Percentiles rank a stretch among this genome's conserved stretches.
Evolutionary conservation across 2,888 invertebrate genomes (phyloP).

Genomic region (Lithophane socia): DNA sequence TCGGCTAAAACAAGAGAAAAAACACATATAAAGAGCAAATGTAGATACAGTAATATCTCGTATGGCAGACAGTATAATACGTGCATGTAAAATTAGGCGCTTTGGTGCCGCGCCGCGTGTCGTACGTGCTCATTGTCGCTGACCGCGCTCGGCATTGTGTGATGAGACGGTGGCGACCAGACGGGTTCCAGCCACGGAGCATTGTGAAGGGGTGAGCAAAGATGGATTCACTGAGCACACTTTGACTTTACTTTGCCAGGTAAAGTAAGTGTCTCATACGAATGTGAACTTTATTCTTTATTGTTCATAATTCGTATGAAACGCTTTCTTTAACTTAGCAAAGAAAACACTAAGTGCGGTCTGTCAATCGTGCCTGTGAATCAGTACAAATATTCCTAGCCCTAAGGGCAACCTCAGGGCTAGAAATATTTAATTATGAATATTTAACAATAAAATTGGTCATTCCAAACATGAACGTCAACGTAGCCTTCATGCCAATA

Average conservation of each 20-base stretch:
- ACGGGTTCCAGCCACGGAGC: neutral
- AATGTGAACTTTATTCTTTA: neutral
- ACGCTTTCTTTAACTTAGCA: neutral
- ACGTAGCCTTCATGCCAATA: too few relatives aligned
- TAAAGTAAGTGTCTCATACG: neutral
- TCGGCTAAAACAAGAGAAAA: constrained; percentile 4
- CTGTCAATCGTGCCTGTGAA: neutral
- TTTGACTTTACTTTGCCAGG: neutral
- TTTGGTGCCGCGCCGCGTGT: constrained; percentile 1
- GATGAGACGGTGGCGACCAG: neutral
- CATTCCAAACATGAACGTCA: too few relatives aligned
- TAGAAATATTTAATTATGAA: constrained; percentile 16
- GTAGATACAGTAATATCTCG: constrained; percentile 43
- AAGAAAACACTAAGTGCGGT: neutral
- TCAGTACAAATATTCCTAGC: neutral
- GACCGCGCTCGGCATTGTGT: constrained; percentile 22
- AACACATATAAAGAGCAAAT: constrained; percentile 14
- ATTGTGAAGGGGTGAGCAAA: neutral
- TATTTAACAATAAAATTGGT: too few relatives aligned
- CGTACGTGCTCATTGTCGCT: constrained; percentile 43
- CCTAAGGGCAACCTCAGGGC: too few relatives aligned
- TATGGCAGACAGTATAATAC: constrained; percentile 11
- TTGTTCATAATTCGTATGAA: neutral
- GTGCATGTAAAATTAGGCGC: constrained; percentile 35
- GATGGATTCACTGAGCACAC: neutral